A percentile compares a stretch with the other conserved stretches of the same genome.
These are phyloP conservation scores for Alca torda DNA, from an alignment of 2,797 vertebrate species.

Conservation along the genomic window DNA sequence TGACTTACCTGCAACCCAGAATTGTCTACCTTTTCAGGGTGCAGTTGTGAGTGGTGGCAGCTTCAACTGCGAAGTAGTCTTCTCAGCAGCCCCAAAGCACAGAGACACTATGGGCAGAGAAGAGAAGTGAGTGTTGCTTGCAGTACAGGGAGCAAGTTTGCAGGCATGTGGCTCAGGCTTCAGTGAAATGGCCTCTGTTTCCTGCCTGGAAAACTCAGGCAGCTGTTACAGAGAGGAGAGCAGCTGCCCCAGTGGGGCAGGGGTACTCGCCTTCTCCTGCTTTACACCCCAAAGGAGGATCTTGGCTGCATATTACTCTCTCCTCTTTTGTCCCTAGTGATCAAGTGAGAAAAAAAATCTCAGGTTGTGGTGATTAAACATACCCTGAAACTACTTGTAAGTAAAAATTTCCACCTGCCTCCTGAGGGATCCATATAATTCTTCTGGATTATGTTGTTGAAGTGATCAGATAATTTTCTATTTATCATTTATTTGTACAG, in stretches of 20 bases:
- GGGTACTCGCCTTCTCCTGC: not conserved
- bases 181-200: not conserved
- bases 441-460: not conserved
- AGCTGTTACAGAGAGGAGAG: not conserved
- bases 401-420: not conserved
- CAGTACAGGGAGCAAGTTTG: not conserved
- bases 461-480: not conserved
- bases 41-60: not conserved
- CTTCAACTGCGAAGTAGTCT: not conserved
- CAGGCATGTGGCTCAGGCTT: not conserved
- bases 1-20: not conserved
- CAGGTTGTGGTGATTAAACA: not conserved
- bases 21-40: not conserved
- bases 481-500: constrained; percentile 1
- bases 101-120: not conserved
- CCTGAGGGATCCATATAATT: not conserved
- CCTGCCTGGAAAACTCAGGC: not conserved
- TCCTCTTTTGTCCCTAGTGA: not conserved
- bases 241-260: not conserved
- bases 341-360: not conserved
- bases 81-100: not conserved
- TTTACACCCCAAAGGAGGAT: not conserved
- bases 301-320: not conserved
- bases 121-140: not conserved
- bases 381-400: not conserved